Conservation (phyloP, 2,113 vertebrate genomes). For the Neodon shergylaensis region DNA sequence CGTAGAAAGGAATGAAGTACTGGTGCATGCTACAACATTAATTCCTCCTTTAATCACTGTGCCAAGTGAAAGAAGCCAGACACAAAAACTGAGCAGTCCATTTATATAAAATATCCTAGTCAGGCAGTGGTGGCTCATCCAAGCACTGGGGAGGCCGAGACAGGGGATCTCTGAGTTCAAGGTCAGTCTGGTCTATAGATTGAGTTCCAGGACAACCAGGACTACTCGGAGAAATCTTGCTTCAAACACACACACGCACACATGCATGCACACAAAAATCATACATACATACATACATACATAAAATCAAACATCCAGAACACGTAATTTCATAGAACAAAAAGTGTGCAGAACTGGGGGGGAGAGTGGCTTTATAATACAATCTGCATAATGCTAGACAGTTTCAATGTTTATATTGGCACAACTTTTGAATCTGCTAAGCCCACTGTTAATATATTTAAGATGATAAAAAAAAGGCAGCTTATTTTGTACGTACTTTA, state of each 20-base stretch:
- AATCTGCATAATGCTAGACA: neutral
- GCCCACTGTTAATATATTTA: neutral
- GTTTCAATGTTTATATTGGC: neutral
- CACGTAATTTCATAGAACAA: neutral
- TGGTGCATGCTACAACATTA: neutral
- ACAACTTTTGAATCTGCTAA: neutral
- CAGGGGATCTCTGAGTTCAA: neutral
- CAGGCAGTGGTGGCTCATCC: neutral
- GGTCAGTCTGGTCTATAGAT: neutral
- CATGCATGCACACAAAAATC: neutral
- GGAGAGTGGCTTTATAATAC: neutral
- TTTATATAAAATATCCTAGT: neutral
- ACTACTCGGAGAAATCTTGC: neutral
- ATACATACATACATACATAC: neutral
- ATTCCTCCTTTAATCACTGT: neutral
- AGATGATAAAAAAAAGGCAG: neutral
- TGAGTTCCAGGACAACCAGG: neutral
- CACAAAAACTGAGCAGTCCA: neutral
- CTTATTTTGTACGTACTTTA: neutral
- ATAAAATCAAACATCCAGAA: neutral
- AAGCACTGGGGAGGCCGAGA: neutral
- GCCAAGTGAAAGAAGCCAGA: slow-evolving; percentile 7
- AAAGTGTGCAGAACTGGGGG: neutral
- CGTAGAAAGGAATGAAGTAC: neutral
- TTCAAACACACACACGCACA: neutral